Evolutionary conservation across 2,888 invertebrate species (phyloP).

Genomic region (Synanthedon tipuliformis): DNA sequence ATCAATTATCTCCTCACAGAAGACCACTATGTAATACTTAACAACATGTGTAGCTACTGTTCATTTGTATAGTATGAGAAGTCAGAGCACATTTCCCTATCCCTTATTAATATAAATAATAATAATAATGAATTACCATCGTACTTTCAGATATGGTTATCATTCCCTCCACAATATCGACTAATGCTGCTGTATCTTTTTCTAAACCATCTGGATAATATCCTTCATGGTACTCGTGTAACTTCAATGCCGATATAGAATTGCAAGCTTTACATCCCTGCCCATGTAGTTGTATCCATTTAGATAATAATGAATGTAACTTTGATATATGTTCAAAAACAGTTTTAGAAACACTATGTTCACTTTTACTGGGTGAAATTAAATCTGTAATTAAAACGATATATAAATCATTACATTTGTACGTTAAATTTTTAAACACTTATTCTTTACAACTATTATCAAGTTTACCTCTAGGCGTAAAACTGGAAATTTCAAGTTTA

Average conservation of each 20-base stretch:
- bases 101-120: not conserved
- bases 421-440: not conserved
- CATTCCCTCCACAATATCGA: not conserved
- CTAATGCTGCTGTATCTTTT: not conserved
- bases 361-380: conserved; percentile 38
- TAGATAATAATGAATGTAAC: conserved; percentile 32
- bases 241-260: conserved; percentile 34
- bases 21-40: no score
- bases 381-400: conserved; percentile 34
- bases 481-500: conserved; percentile 10
- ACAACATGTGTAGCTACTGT: no score
- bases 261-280: conserved; percentile 42
- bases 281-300: conserved; percentile 41
- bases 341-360: conserved; percentile 43
- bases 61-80: no score
- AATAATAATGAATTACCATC: no score
- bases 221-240: conserved; percentile 40
- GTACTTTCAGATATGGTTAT: no score
- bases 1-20: no score
- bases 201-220: conserved; percentile 13
- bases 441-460: not conserved
- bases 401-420: not conserved
- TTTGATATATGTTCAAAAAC: conserved; percentile 46
- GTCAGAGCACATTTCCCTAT: no score
- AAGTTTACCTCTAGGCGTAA: conserved; percentile 33